These are phyloP conservation scores for Ochropacha duplaris DNA, from an alignment of 2,888 invertebrate species.

Conservation along the genomic window DNA sequence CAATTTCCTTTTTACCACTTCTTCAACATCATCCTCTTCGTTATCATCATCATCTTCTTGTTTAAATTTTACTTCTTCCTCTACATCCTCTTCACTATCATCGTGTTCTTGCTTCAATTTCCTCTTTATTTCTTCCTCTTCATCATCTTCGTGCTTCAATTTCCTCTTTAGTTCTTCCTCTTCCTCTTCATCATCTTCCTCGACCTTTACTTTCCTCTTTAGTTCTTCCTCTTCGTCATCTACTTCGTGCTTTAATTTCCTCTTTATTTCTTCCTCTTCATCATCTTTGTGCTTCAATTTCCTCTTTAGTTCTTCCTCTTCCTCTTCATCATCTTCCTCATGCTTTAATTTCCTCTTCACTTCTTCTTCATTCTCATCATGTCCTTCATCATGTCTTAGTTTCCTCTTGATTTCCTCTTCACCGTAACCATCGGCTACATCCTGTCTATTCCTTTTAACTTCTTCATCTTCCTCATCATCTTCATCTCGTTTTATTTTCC, in stretches of 20 bases:
- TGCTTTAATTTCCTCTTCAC: not conserved
- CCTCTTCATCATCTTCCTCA: slow-evolving; percentile 12
- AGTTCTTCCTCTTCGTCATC: slow-evolving; percentile 15
- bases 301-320: slow-evolving; percentile 4
- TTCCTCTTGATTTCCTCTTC: slow-evolving; percentile 2
- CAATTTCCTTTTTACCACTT: slow-evolving; percentile 14
- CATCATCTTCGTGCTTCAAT: not conserved
- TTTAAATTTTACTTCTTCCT: not conserved
- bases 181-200: slow-evolving; percentile 12
- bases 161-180: slow-evolving; percentile 3
- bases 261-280: not conserved
- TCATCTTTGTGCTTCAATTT: not conserved
- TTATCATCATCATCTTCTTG: not conserved
- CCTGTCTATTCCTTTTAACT: not conserved
- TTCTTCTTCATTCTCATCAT: slow-evolving; percentile 16
- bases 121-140: slow-evolving; percentile 11
- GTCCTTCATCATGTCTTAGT: not conserved
- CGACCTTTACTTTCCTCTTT: not conserved
- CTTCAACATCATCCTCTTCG: not conserved
- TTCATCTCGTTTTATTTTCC: not conserved
- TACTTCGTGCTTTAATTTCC: slow-evolving; percentile 31
- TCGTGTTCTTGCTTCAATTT: slow-evolving; percentile 4
- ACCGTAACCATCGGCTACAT: slow-evolving; percentile 11
- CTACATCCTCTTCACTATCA: slow-evolving; percentile 13
- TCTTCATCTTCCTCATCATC: slow-evolving; percentile 2